Evolutionary conservation across 37 sponge, comb jelly and placozoan genomes (phyloP).

Genomic region (Spongilla lacustris): DNA sequence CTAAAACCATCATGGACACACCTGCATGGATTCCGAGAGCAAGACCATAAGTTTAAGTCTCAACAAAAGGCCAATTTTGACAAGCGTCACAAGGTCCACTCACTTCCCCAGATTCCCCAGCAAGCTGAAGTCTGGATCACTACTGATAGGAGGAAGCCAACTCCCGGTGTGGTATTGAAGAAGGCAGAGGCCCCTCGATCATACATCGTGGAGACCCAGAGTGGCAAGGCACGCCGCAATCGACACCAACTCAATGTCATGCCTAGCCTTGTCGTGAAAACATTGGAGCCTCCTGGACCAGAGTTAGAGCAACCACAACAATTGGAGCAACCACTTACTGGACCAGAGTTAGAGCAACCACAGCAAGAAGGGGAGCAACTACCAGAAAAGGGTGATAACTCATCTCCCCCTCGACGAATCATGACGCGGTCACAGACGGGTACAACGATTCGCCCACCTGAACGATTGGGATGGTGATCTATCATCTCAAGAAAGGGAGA

Average conservation of each 20-base stretch:
- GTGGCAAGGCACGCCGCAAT: constrained; percentile 25
- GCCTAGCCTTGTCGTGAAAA: neutral
- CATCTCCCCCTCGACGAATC: no score
- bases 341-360: no score
- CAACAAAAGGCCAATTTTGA: constrained; percentile 44
- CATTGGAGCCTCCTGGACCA: no score
- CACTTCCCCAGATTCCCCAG: constrained; percentile 9
- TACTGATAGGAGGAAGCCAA: neutral
- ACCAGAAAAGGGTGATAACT: no score
- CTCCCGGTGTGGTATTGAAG: constrained; percentile 12
- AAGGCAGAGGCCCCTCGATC: constrained; percentile 25
- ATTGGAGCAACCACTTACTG: no score
- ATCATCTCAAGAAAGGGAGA: no score
- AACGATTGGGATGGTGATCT: no score
- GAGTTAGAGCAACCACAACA: no score
- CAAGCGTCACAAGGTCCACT: constrained; percentile 21
- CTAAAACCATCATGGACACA: constrained; percentile 47
- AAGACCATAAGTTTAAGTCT: constrained; percentile 15
- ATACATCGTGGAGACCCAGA: constrained; percentile 28
- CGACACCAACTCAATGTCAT: constrained; percentile 10
- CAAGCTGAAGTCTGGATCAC: constrained; percentile 52
- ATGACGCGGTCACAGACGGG: no score
- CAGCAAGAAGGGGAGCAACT: no score
- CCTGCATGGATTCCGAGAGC: constrained; percentile 17
- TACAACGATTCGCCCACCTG: no score